Evolutionary conservation across 1,140 invertebrate genomes (phyloP).

Genomic region (Drosophila nasuta): DNA sequence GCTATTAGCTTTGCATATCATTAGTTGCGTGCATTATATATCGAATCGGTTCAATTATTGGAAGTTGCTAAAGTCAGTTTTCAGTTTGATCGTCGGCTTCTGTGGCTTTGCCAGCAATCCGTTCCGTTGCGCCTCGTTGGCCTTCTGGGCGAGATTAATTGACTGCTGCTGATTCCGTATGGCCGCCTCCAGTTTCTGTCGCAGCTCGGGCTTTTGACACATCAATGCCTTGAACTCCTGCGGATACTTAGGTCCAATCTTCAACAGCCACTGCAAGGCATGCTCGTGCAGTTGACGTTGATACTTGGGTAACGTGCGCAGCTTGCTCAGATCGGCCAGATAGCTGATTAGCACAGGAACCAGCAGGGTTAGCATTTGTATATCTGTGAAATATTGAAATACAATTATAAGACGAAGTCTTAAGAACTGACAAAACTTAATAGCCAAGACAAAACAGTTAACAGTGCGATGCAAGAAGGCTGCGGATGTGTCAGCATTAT

Average conservation of each 20-base stretch:
- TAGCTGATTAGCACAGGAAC: constrained; percentile 95
- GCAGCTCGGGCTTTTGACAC: constrained; percentile 91
- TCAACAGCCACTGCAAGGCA: constrained; percentile 94
- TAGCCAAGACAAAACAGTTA: constrained; percentile 6
- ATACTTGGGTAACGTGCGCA: constrained; percentile 88
- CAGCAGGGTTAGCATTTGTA: constrained; percentile 94
- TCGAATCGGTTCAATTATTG: constrained; percentile 56
- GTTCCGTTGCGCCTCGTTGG: constrained; percentile 80
- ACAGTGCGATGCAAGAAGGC: neutral
- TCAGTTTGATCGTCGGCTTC: constrained; percentile 95
- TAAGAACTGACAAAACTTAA: neutral
- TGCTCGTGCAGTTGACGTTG: constrained; percentile 92
- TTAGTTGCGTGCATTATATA: constrained; percentile 4
- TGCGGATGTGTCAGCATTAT: constrained; percentile 5
- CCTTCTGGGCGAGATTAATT: constrained; percentile 85
- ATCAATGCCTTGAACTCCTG: constrained; percentile 97
- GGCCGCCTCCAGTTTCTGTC: constrained; percentile 93
- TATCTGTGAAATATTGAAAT: constrained; percentile 87
- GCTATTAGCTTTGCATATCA: constrained; percentile 35
- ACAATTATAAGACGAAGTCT: neutral
- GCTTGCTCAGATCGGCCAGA: constrained; percentile 89
- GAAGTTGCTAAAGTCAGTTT: constrained; percentile 98
- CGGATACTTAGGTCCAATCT: constrained; percentile 95
- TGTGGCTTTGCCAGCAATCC: constrained; percentile 86
- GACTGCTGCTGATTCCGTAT: constrained; percentile 91